Base-by-base conservation (phyloP, 2,888 invertebrate genomes). In the Phania funesta region DNA sequence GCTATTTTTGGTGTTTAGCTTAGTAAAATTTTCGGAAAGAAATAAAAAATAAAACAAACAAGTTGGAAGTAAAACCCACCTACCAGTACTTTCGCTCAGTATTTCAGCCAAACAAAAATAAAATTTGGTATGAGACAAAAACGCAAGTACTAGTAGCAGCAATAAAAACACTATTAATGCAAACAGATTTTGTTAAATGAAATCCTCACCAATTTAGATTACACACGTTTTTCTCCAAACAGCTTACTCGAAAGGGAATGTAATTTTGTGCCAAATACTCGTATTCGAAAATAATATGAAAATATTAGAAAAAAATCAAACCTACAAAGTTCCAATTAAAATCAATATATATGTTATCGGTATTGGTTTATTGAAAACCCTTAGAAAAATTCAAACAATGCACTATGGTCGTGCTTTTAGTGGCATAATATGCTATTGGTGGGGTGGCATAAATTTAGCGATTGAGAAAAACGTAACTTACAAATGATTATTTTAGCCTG, bases 151-250 rank as follows among this genome's bases (percentile, higher is more conserved):
- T 16, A 54, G 18, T 2, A 24, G 24, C 52, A 35, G 18, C 35
- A 46, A 32, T 44, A 54, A 46, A 54, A 73, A 16, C 41, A 54
- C 4, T 46, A 56, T 50, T 71, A 62, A 78, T 41, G 64, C 41
- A 64, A 71, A 71, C 38, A 50, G 50, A 71, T 71, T 71, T 78
- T 70, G 48, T 65, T 71, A 41, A 78, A 78, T 65, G 29, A 71
- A 78, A 78, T 78, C 78, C 56, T 46, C 50, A 41, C 20, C 50
- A 71, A 50, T 71, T 71, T 78, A 78, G 71, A 64, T 78, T 71
- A 71, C 64, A 78, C 78, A 71, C 78, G 71, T 78, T 78, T 65
- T 65, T 26, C 22, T 29, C 18, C 2, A 5, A 67, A 50, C 11
- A 52, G 11, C 1, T 18, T 29, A 20, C 11, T 4, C 38, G 13